Percentiles rank a stretch among this genome's conserved stretches.
These are phyloP conservation scores for Hipposideros larvatus DNA, from an alignment of 2,797 vertebrate species.

Conservation along the genomic window DNA sequence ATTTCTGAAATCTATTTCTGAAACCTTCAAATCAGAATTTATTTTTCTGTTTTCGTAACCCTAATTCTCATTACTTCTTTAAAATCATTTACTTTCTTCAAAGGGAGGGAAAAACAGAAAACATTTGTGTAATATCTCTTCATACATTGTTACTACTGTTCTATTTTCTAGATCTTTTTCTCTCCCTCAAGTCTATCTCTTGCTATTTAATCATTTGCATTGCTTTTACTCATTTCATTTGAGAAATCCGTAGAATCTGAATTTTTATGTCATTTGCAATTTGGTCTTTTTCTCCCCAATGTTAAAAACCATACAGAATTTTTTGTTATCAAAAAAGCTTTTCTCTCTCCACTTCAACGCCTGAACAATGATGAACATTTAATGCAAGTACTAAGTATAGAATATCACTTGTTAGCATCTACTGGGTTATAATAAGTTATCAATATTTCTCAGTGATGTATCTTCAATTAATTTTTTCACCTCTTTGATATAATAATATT, in stretches of 20 bases:
- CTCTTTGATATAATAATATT: not conserved
- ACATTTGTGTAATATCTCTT: not conserved
- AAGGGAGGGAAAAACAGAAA: not conserved
- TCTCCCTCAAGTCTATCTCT: not conserved
- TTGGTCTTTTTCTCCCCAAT: not conserved
- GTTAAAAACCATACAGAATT: not conserved
- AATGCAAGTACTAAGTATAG: not conserved
- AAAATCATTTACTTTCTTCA: not conserved
- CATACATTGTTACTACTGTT: not conserved
- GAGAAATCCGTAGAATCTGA: not conserved
- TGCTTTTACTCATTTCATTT: not conserved
- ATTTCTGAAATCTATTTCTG: not conserved
- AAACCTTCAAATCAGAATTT: not conserved
- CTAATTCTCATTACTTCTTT: not conserved
- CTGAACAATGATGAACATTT: not conserved
- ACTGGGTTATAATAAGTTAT: not conserved
- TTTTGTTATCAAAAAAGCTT: not conserved
- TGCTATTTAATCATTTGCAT: not conserved
- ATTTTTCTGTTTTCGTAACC: not conserved
- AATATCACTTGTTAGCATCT: not conserved
- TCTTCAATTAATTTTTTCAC: not conserved
- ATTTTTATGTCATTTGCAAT: not conserved
- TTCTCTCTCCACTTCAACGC: not conserved
- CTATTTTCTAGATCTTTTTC: not conserved
- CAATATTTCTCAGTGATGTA: not conserved